Base-by-base conservation (phyloP, 2,888 invertebrate species). In the Panorpa germanica region DNA sequence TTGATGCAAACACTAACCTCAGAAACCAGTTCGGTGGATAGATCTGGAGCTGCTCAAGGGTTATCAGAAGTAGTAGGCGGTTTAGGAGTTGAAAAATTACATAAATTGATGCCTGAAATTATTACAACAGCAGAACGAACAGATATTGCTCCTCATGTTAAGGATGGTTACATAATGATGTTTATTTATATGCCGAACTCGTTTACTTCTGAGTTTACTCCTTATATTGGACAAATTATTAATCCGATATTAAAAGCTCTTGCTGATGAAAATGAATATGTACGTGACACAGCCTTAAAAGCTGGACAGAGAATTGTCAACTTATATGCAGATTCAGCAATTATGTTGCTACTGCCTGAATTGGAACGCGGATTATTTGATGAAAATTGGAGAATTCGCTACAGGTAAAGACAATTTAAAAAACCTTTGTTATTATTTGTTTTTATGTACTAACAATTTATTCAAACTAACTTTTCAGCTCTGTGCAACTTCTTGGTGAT, bases 151-250 rank as follows among this genome's bases (percentile, higher is more conserved):
- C 85, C 98, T 1, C 90, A 93, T 55, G 95, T 98, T 3, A 86
- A 96, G 47, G 98, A 98, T 58, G 98, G 98, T 24, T 99, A 99
- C 59, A 93, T 99, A 37, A 93, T 98, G 90, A 90, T 98, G 88
- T 99, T 95, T 55, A 96, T 98, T 47, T 99, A 96, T 59, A 83
- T 98, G 76, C 98, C 98, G 3, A 78, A 80, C 35, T 91, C 93
- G 8, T 96, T 99, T 58, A 88, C 86, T 5, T 74, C 77, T 38
- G 86, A 90, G 49, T 99, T 99, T 57, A 78, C 83, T 2, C 85
- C 83, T 0, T 99, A 95, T 57, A 82, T 95, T 45, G 83, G 93
- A 0, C 85, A 86, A 50, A 95, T 98, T 43, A 88, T 98, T 45
- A 93, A 86, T 52, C 91, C 95, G 2, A 93, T 98, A 40, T 62